Percentiles rank a stretch among this genome's conserved stretches.
These are phyloP conservation scores for Dynastes tityus DNA, from an alignment of 2,888 invertebrate species.

Conservation along the genomic window DNA sequence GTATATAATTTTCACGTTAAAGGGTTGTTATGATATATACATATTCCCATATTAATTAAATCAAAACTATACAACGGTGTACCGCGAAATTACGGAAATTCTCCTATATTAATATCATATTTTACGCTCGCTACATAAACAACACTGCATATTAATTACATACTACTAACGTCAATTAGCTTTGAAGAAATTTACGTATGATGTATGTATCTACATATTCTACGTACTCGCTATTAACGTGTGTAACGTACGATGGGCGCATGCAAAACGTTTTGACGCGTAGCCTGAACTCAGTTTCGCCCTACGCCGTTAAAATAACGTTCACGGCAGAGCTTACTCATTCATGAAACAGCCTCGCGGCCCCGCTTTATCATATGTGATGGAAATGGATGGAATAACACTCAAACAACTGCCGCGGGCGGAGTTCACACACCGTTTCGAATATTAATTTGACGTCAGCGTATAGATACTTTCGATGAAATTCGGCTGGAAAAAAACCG, in stretches of 20 bases:
- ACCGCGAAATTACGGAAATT: not conserved
- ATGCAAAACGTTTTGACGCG: conserved; percentile 8
- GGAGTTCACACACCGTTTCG: conserved; percentile 53
- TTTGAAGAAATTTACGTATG: not conserved
- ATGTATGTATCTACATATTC: not conserved
- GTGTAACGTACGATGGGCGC: too few relatives aligned
- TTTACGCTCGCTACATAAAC: too few relatives aligned
- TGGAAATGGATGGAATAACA: conserved; percentile 55
- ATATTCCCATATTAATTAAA: not conserved
- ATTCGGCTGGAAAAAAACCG: too few relatives aligned
- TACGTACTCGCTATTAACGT: too few relatives aligned
- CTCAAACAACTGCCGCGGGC: conserved; percentile 54
- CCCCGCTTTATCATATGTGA: conserved; percentile 50
- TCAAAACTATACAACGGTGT: not conserved
- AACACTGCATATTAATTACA: too few relatives aligned
- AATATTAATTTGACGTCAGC: conserved; percentile 52
- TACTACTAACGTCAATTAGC: conserved; percentile 3
- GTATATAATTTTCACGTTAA: not conserved
- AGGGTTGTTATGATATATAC: not conserved
- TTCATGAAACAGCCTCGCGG: conserved; percentile 46
- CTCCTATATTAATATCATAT: not conserved
- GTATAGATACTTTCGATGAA: too few relatives aligned
- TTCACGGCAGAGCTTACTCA: conserved; percentile 35
- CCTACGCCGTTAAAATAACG: conserved; percentile 28
- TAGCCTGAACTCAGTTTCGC: not conserved